Evolutionary conservation across 1,140 invertebrate genomes (phyloP).

Genomic region (Drosophila kikkawai): DNA sequence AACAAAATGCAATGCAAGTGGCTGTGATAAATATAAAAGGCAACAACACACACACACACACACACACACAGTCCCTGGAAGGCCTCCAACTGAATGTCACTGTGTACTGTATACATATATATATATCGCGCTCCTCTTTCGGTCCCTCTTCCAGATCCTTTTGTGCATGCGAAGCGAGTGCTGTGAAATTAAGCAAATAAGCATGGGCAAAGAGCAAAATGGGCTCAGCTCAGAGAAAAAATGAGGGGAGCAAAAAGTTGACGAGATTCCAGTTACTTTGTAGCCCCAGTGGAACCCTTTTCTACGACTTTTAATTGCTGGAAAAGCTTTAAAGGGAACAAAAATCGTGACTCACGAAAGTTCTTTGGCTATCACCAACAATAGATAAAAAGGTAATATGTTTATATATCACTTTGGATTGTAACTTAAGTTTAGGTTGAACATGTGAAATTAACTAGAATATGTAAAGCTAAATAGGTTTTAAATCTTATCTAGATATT

Average conservation of each 20-base stretch:
- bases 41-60: slow-evolving; percentile 32
- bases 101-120: not conserved
- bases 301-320: slow-evolving; percentile 55
- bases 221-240: slow-evolving; percentile 5
- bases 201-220: slow-evolving; percentile 42
- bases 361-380: too few relatives aligned
- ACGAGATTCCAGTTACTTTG: slow-evolving; percentile 46
- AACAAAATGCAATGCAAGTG: slow-evolving; percentile 83
- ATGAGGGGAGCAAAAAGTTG: slow-evolving; percentile 8
- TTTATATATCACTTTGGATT: not conserved
- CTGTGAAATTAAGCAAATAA: slow-evolving; percentile 82
- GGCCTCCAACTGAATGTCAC: slow-evolving; percentile 24
- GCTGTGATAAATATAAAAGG: slow-evolving; percentile 72
- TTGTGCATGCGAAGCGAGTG: slow-evolving; percentile 61
- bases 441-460: not conserved
- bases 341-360: not conserved
- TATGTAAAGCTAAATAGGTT: not conserved
- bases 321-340: slow-evolving; percentile 44
- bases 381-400: not conserved
- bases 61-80: slow-evolving; percentile 27
- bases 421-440: not conserved
- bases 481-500: too few relatives aligned
- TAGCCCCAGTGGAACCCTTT: slow-evolving; percentile 21
- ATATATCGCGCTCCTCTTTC: not conserved
- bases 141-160: slow-evolving; percentile 26